Evolutionary conservation across 1,140 invertebrate genomes (phyloP).

Genomic region (Papilio polyxenes): DNA sequence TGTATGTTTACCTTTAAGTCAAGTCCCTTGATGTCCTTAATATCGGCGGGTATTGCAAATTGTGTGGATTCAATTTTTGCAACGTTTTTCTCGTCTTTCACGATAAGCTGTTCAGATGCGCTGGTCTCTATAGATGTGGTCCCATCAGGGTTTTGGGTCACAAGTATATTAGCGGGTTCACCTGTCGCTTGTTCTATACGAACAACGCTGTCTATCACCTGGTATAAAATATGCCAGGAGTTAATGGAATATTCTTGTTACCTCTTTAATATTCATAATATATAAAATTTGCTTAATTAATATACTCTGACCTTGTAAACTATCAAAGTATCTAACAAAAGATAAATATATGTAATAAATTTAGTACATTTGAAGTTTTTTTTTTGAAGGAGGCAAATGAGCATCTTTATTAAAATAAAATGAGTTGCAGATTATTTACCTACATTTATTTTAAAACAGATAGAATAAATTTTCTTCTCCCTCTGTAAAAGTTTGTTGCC

Average conservation of each 20-base stretch:
- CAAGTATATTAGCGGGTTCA: constrained; percentile 75
- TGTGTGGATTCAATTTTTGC: constrained; percentile 71
- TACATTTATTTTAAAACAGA: neutral
- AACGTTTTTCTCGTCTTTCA: constrained; percentile 74
- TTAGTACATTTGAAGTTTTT: neutral
- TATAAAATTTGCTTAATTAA: neutral
- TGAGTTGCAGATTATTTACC: neutral
- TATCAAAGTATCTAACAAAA: neutral
- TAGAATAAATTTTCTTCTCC: neutral
- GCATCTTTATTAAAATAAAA: neutral
- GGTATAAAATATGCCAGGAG: neutral
- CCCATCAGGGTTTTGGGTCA: constrained; percentile 78
- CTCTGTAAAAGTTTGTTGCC: too few species aligned
- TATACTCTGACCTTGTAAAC: neutral
- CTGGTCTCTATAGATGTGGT: constrained; percentile 79
- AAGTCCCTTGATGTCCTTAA: constrained; percentile 76
- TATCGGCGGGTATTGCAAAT: constrained; percentile 75
- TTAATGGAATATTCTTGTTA: neutral
- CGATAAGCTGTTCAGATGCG: constrained; percentile 58
- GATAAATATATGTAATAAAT: constrained; percentile 4
- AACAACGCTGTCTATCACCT: constrained; percentile 79
- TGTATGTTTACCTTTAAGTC: constrained; percentile 71
- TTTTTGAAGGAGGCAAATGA: constrained; percentile 3
- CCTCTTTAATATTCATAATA: neutral
- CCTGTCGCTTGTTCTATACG: constrained; percentile 77